phyloP scores from a whole-genome alignment of 2,888 invertebrate species.

The Oscheius sp. region DNA sequence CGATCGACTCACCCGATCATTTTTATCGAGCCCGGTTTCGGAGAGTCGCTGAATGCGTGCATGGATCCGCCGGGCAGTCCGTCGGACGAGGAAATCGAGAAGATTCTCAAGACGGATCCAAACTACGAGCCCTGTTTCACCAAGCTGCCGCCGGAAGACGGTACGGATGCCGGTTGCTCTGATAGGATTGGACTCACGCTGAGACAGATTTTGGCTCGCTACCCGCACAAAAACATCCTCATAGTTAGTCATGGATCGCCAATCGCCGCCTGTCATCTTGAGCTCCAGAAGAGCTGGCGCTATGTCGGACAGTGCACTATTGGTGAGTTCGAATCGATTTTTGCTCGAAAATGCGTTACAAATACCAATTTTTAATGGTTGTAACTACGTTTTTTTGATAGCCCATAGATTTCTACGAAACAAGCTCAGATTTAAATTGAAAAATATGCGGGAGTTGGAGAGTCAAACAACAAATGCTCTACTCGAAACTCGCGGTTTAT shows the following conservation, averaged over 20 bases:
- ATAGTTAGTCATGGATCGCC: slow-evolving; percentile 69
- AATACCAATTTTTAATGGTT: not conserved
- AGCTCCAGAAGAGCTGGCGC: slow-evolving; percentile 58
- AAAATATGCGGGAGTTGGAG: too few species aligned
- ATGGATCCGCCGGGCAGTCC: slow-evolving; percentile 59
- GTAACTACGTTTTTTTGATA: too few species aligned
- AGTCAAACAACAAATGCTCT: too few species aligned
- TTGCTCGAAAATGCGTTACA: not conserved
- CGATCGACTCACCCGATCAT: slow-evolving; percentile 37
- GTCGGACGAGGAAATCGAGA: slow-evolving; percentile 34
- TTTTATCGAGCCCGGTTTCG: slow-evolving; percentile 67
- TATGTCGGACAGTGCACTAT: slow-evolving; percentile 69
- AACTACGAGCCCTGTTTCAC: slow-evolving; percentile 59
- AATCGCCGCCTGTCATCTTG: slow-evolving; percentile 64
- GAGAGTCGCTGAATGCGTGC: slow-evolving; percentile 62
- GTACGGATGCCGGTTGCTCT: slow-evolving; percentile 53
- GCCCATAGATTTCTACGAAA: too few species aligned
- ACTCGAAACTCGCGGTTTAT: too few species aligned
- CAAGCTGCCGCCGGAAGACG: slow-evolving; percentile 52
- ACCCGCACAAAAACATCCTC: slow-evolving; percentile 59
- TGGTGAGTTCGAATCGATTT: slow-evolving; percentile 19
- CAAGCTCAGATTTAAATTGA: too few species aligned
- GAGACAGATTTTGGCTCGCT: slow-evolving; percentile 50
- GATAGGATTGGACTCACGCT: slow-evolving; percentile 56
- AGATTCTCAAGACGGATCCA: slow-evolving; percentile 47